Evolutionary conservation across 2,113 vertebrate genomes (phyloP).

Genomic region (Albula glossodonta): DNA sequence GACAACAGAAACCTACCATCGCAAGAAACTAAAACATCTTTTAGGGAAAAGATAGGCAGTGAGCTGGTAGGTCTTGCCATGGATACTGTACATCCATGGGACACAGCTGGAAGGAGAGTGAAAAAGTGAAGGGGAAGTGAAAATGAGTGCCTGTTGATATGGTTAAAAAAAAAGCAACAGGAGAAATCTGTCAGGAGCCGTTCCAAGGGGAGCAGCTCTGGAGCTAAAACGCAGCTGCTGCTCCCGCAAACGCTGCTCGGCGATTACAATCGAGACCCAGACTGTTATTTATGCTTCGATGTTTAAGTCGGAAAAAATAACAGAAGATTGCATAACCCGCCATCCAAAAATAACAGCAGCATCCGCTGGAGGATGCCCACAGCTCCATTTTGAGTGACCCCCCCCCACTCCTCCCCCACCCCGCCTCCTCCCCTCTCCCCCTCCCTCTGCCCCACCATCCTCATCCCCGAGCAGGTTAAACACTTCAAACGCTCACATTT

Average conservation of each 20-base stretch:
- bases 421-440: no score
- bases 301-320: not conserved
- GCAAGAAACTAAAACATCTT: not conserved
- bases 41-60: not conserved
- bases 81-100: not conserved
- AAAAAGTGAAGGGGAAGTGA: not conserved
- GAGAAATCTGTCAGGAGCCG: not conserved
- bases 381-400: not conserved
- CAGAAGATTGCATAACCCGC: not conserved
- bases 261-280: not conserved
- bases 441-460: no score
- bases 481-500: not conserved
- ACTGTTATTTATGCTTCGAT: not conserved
- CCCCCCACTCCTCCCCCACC: not conserved
- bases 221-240: not conserved
- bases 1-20: not conserved
- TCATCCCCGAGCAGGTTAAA: not conserved
- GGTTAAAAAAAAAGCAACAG: not conserved
- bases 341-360: constrained; percentile 4
- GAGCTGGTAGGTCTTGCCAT: not conserved
- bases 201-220: not conserved
- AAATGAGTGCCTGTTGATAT: not conserved
- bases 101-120: not conserved
- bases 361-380: not conserved
- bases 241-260: not conserved